Conservation (phyloP, 2,113 vertebrate species). For the Scomber scombrus region DNA sequence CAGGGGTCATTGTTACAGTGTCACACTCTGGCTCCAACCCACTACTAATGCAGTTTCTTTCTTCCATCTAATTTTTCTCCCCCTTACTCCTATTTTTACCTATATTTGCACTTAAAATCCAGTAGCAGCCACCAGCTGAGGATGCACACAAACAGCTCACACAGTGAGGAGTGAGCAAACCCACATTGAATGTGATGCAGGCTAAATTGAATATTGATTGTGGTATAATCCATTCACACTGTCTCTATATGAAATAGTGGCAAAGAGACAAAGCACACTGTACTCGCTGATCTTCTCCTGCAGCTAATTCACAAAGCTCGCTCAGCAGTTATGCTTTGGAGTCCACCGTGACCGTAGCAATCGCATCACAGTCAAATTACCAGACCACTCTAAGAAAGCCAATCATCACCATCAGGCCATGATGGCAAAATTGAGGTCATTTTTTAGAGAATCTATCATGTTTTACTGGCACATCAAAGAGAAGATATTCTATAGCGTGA, state of each 20-base stretch:
- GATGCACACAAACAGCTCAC: slow-evolving; percentile 36
- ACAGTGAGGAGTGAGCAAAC: slow-evolving; percentile 44
- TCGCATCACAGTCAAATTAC: slow-evolving; percentile 35
- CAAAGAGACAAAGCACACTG: slow-evolving; percentile 37
- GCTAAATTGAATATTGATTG: slow-evolving; percentile 78
- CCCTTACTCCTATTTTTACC: not conserved
- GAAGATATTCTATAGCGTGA: slow-evolving; percentile 29
- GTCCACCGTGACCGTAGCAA: slow-evolving; percentile 37
- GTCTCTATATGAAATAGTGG: slow-evolving; percentile 53
- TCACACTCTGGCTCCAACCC: too few species aligned
- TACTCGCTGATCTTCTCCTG: slow-evolving; percentile 49
- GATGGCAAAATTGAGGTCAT: slow-evolving; percentile 53
- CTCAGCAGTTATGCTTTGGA: slow-evolving; percentile 12
- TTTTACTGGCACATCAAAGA: slow-evolving; percentile 55
- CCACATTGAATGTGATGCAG: slow-evolving; percentile 13
- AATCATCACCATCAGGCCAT: slow-evolving; percentile 49
- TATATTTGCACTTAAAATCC: slow-evolving; percentile 14
- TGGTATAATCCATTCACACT: slow-evolving; percentile 55
- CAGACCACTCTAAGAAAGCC: slow-evolving; percentile 40
- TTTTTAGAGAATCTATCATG: slow-evolving; percentile 45
- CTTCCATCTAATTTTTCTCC: not conserved
- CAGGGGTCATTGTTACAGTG: too few species aligned
- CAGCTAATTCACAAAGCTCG: slow-evolving; percentile 38
- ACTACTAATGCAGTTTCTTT: not conserved
- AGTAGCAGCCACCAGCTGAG: slow-evolving; percentile 11